Base-by-base conservation (phyloP, 2,888 invertebrate species). In the Cynaeus angustus region DNA sequence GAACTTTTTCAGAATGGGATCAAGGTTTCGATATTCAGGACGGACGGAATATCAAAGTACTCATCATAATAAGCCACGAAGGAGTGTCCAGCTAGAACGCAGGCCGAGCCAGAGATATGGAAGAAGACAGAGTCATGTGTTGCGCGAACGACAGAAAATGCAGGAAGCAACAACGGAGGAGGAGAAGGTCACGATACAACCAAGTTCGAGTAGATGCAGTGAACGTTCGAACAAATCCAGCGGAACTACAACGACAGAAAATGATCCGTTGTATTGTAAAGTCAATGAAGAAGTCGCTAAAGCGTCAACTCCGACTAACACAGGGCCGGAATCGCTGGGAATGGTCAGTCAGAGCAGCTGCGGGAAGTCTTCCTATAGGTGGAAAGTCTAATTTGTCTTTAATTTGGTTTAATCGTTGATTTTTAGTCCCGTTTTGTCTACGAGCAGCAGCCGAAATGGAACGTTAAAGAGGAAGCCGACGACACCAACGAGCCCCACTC, bases 1-100 rank as follows among this genome's bases (percentile, higher is more conserved):
- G 84, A 97, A 96, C 86, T 98, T 99, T 88, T 97, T 99, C 87
- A 89, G 99, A 72, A 97, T 99, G 96, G 99, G 99, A 61, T 99
- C 99, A 9, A 90, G 99, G 65, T 99, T 99, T 85, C 92, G 97
- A 83, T 94, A 94, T 74, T 85, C 85, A 4, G 85, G 99, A 0
- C 92, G 97, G 83, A 99, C 99, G 0, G 99, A 99, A 86, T 99
- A 97, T 84, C 99, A 99, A 87, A 95, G 97, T 21, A 95, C 97
- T 6, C 95, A 95, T 81, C 91, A 94, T 81, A 96, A 94, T 85
- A 89, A 95, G 72, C 96, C 97, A 0, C 88, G 98, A 46, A 90
- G 98, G 61, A 97, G 96, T 0, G 98, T 98, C 4, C 96, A 97
- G 83, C 97, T 99, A 84, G 99, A 99, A 86, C 89, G 99, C 70